Evolutionary conservation across 1,140 invertebrate species (phyloP), one percentile per base, ranked within the genome.

Genomic region (Bombus sylvicola): DNA sequence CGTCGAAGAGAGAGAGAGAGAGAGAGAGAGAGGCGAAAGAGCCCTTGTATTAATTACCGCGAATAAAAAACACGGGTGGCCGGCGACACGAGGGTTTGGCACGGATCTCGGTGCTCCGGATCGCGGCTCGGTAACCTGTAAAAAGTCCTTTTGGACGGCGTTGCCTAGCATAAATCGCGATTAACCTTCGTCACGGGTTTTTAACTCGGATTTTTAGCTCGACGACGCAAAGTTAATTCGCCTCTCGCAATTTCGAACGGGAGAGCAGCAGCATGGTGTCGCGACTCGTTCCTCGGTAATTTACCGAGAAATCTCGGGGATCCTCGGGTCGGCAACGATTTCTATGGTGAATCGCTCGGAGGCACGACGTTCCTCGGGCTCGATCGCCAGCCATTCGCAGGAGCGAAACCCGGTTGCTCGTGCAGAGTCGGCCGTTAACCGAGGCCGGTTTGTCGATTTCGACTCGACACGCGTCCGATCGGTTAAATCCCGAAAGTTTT

Each of bases 21-120:
- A 22, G 13, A 18, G 13, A 31, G n/a, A 64, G 62, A 31, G 62
- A 15, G 68, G 13, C 47, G 28, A 41, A 25, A 71, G 57, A 73
- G 62, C 37, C 34, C 79, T 64, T 76, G 81, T 86, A 89, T 90
- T 88, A 90, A 90, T 90, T 90, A 85, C 77, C 68, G 71, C 71
- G 64, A 75, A 66, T 37, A 81, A 86, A 89, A 86, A 89, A 89
- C 72, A 69, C 39, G 82, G 34, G 31, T 76, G 73, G 71, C 39
- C 75, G 34, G 64, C 69, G 78, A 91, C 90, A 90, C 62, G 84
- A 77, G 69, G 68, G 88, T 87, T 91, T 91, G 90, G 90, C 90
- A 91, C 87, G 79, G 47, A 37, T 89, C 79, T 72, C 53, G 37
- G 8, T 59, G 79, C 82, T 1, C 0, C 6, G 37, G 18, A 28